Evolutionary conservation across 2,113 vertebrate species (phyloP), one percentile per base, ranked within the genome.

Genomic region (Steatornis caripensis): DNA sequence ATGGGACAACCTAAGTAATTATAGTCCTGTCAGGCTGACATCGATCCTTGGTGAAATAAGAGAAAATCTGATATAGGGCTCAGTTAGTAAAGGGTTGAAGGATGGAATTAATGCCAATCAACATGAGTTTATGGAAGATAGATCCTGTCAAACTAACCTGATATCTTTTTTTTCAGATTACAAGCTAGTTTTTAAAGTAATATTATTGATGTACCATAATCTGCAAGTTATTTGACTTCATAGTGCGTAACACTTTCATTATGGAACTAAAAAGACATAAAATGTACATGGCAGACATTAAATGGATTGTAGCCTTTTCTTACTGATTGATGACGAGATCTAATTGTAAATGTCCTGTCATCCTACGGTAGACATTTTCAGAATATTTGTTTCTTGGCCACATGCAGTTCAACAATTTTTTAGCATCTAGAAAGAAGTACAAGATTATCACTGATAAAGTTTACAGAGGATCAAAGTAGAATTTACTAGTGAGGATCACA

Each of bases 91-190:
- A 88, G 41, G 95, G 58, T 41, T 91, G 85, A 91, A 96, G 65
- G 78, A 94, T 94, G 75, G 90, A 96, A 97, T 97, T 96, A 97
- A 88, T 91, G 95, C 90, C 96, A 96, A 96, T 96, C 96, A 97
- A 90, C 76, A 88, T 43, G 75, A 93, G 70, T 93, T 96, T 96
- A 77, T 91, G 68, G 92, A 96, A 97, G 96, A 96, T 62, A 96
- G 87, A 96, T 94, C 57, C 90, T 96, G 95, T 97, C 96, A 97
- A 89, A 88, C 90, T 80, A 93, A 87, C n/a, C 32, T 90, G 55
- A 64, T 89, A 78, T 58, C 2, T 62, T 84, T 90, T 87, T 83
- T 95, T 93, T 71, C 41, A 72, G 45, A 96, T 82, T 85, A 57
- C 9, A 74, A 94, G 26, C 32, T 93, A 89, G 41, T 83, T 94